Evolutionary conservation across 2,888 invertebrate genomes (phyloP), one percentile per base, ranked within the genome.

Genomic region (Ennomos fuscantarius): DNA sequence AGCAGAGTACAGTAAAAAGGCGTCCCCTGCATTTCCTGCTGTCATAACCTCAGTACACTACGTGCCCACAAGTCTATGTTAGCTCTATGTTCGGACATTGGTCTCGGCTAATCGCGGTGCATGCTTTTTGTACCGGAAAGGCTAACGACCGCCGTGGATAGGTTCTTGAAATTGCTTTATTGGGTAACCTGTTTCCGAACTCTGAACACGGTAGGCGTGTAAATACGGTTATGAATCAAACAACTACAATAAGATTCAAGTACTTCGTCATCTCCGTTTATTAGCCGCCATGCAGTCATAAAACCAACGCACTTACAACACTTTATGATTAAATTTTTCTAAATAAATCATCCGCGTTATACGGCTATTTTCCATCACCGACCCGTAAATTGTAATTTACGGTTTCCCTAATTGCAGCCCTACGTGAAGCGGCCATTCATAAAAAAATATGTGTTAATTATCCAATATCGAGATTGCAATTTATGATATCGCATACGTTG

Each of bases 121-220:
- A 79, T 79, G 79, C 78, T 87, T 88, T 87, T 87, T 87, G 81
- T 82, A 77, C 73, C 77, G 76, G 76, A 77, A 81, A 84, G 84
- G 86, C 82, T 79, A 86, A 82, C 81, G 89, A 85, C 88, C 88
- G 80, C 70, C 66, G 75, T 72, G 77, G 80, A 87, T 86, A 85
- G 80, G 78, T 84, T 84, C 82, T 83, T 82, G 84, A 89, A 88
- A 89, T 87, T 84, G 77, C 86, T 89, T 86, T 87, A 88, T 89
- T 89, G 84, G 86, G 84, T 82, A 88, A 87, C 88, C 84, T 83
- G 87, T 87, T 87, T 75, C 78, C 76, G 79, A 81, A 84, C 81
- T 75, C 76, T 75, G 79, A 81, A 83, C 81, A 77, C 78, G 74
- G 81, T 78, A 84, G 82, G 82, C 84, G 82, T 82, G 80, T 51